Base-by-base conservation (phyloP, 1,140 invertebrate species). In the Chrysoperla carnea region DNA sequence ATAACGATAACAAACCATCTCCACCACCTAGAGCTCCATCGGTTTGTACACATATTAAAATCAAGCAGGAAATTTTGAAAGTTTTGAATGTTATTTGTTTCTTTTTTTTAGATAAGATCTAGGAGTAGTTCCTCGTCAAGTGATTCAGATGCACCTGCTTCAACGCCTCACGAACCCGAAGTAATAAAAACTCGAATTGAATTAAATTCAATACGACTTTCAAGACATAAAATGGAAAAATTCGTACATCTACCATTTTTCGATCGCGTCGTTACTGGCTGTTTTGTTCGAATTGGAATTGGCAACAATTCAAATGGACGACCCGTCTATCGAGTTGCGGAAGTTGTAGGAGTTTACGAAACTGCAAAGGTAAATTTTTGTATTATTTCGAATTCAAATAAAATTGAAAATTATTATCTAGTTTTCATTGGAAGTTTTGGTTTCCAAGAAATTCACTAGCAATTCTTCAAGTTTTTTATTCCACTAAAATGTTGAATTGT, bases 171-270 rank as follows among this genome's bases (percentile, higher is more conserved):
- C 52, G 75, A 70, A 51, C 64, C 70, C 31, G 61, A 72, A 36
- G 81, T 72, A 51, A 77, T 90, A 2, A 70, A 70, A 40, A 76
- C 68, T 6, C 75, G 77, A 58, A 84, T 88, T 49, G 88, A 97
- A 51, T 63, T 97, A 7, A 84, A 84, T 57, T 83, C 83, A 62
- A 78, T 96, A 40, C 69, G 91, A 44, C 59, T 98, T 6, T 94
- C 90, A 23, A 76, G 93, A 50, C 78, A 85, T 58, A 95, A 94
- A 66, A 69, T 97, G 58, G 92, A 96, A 64, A 76, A 83, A 50
- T 90, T 95, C 61, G 87, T 97, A 12, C 92, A 98, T 66, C 69
- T 95, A 49, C 95, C 95, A 11, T 95, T 95, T 60, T 99, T 99
- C 55, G 76, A 80, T 47, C 72, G 81, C 37, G 83, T 91, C 4